A percentile compares a stretch with the other conserved stretches of the same genome.
These are phyloP conservation scores for Graptemys geographica DNA, from an alignment of 2,797 vertebrate species.

Conservation along the genomic window DNA sequence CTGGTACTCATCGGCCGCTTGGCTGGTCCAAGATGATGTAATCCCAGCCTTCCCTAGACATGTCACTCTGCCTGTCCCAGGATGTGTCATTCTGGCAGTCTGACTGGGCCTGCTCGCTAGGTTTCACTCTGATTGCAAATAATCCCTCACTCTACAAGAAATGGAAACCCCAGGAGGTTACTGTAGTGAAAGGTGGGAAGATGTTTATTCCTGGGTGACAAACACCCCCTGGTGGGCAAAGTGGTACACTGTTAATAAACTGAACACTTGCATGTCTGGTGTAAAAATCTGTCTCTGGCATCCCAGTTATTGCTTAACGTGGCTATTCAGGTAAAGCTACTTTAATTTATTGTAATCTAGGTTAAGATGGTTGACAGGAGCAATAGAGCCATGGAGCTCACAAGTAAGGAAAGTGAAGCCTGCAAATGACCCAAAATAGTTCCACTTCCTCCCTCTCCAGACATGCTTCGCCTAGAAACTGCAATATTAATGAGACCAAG, in stretches of 20 bases:
- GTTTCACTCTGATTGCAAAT: too few relatives aligned
- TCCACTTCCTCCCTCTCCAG: neutral
- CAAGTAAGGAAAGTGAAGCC: neutral
- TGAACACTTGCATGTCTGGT: too few relatives aligned
- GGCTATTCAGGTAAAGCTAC: too few relatives aligned
- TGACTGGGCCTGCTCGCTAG: too few relatives aligned
- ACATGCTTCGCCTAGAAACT: neutral
- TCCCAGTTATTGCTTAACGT: too few relatives aligned
- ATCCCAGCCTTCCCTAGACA: too few relatives aligned
- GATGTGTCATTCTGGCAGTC: too few relatives aligned
- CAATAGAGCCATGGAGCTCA: neutral
- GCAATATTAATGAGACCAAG: neutral
- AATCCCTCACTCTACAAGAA: neutral
- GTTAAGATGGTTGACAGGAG: neutral
- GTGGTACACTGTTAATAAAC: neutral
- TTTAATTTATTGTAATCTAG: too few relatives aligned
- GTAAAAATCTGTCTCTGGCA: too few relatives aligned
- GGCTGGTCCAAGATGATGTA: too few relatives aligned
- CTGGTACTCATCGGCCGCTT: too few relatives aligned
- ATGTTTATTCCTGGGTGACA: neutral
- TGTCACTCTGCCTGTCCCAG: too few relatives aligned
- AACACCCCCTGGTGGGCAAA: neutral
- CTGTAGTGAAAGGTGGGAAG: neutral
- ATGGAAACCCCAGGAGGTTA: neutral
- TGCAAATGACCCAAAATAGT: neutral